These are phyloP conservation scores for Distichodus sexfasciatus DNA, from an alignment of 2,797 vertebrate species.

Conservation along the genomic window DNA sequence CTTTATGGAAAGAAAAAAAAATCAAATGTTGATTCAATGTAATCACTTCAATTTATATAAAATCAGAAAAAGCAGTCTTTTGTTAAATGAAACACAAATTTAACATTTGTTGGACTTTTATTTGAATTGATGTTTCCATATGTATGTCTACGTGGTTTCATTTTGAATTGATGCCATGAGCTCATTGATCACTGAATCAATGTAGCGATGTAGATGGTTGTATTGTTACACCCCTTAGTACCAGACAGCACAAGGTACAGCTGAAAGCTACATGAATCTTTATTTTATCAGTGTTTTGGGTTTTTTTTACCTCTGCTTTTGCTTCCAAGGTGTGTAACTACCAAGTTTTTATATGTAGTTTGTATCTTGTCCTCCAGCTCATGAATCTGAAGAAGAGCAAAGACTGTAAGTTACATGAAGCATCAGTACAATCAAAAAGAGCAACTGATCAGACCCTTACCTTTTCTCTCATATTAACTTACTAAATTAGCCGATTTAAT, in stretches of 20 bases:
- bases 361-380: slow-evolving; percentile 88
- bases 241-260: neutral
- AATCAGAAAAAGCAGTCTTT: too few relatives aligned
- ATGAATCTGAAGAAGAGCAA: slow-evolving; percentile 79
- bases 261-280: neutral
- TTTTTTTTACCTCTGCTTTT: slow-evolving; percentile 78
- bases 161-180: too few relatives aligned
- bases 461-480: neutral
- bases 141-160: too few relatives aligned
- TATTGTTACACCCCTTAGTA: neutral
- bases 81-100: too few relatives aligned
- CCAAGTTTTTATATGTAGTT: slow-evolving; percentile 80
- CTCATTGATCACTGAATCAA: too few relatives aligned
- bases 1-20: too few relatives aligned
- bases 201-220: too few relatives aligned
- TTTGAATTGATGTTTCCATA: too few relatives aligned
- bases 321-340: slow-evolving; percentile 79
- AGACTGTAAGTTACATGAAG: neutral
- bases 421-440: neutral
- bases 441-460: neutral
- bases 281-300: slow-evolving; percentile 23
- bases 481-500: too few relatives aligned
- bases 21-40: too few relatives aligned
- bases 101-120: too few relatives aligned
- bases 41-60: too few relatives aligned